A percentile compares a stretch with the other conserved stretches of the same genome.
These are phyloP conservation scores for Epiblema foenella DNA, from an alignment of 2,888 invertebrate genomes.

Conservation along the genomic window DNA sequence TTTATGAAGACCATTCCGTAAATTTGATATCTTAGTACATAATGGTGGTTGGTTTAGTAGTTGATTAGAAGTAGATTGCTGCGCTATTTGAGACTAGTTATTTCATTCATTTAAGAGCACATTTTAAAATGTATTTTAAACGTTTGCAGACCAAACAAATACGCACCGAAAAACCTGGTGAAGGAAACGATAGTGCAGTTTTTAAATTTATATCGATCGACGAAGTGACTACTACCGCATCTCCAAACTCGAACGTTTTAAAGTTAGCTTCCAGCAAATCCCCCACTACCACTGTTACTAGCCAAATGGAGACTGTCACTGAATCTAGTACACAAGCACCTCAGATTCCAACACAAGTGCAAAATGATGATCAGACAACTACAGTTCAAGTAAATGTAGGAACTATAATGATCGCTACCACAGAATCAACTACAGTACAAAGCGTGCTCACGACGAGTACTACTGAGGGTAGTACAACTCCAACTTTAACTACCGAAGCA, in stretches of 20 bases:
- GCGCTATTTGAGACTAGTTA: slow-evolving; percentile 30
- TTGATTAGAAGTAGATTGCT: slow-evolving; percentile 37
- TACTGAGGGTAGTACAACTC: slow-evolving; percentile 46
- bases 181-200: slow-evolving; percentile 70
- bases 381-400: slow-evolving; percentile 51
- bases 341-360: slow-evolving; percentile 61
- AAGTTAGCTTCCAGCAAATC: slow-evolving; percentile 73
- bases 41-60: slow-evolving; percentile 33
- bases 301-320: slow-evolving; percentile 58
- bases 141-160: slow-evolving; percentile 83
- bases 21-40: slow-evolving; percentile 22
- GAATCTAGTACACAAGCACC: slow-evolving; percentile 70
- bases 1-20: slow-evolving; percentile 6
- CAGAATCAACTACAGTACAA: slow-evolving; percentile 41
- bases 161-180: slow-evolving; percentile 78
- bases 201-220: slow-evolving; percentile 82
- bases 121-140: slow-evolving; percentile 47
- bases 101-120: slow-evolving; percentile 8
- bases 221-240: slow-evolving; percentile 69
- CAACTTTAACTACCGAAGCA: slow-evolving; percentile 48
- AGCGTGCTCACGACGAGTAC: slow-evolving; percentile 48
- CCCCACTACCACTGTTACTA: slow-evolving; percentile 59
- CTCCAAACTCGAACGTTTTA: slow-evolving; percentile 75
- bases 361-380: slow-evolving; percentile 55
- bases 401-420: slow-evolving; percentile 51